These are phyloP conservation scores for Choreutis nemorana DNA, from an alignment of 2,888 invertebrate genomes.

Conservation along the genomic window DNA sequence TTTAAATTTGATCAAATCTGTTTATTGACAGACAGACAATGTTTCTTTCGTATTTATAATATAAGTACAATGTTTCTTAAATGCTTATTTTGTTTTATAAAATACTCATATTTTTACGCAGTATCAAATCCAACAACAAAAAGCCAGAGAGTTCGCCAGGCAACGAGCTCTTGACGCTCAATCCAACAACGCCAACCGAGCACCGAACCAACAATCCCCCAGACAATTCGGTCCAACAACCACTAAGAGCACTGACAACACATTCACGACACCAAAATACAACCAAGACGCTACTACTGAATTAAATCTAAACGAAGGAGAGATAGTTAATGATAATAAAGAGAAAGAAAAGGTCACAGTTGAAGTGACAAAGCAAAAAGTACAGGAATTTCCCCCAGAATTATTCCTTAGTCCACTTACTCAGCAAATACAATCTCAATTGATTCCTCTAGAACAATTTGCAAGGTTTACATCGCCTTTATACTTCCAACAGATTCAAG, in stretches of 20 bases:
- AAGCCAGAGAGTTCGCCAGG: slow-evolving; percentile 37
- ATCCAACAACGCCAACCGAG: slow-evolving; percentile 19
- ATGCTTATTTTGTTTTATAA: too few species aligned
- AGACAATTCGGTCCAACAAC: slow-evolving; percentile 33
- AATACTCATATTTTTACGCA: slow-evolving; percentile 1
- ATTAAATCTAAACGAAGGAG: slow-evolving; percentile 32
- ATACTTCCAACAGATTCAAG: slow-evolving; percentile 26
- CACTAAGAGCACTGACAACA: slow-evolving; percentile 20
- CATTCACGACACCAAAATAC: slow-evolving; percentile 19
- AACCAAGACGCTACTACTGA: slow-evolving; percentile 26
- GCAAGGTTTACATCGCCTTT: slow-evolving; percentile 29
- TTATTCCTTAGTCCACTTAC: slow-evolving; percentile 41
- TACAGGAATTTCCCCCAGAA: slow-evolving; percentile 50
- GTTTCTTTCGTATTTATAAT: too few species aligned
- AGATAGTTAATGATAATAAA: slow-evolving; percentile 23
- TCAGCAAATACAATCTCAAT: slow-evolving; percentile 26
- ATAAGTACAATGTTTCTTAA: too few species aligned
- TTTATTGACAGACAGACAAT: too few species aligned
- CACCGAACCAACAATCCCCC: slow-evolving; percentile 28
- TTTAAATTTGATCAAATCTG: too few species aligned
- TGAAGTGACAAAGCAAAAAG: slow-evolving; percentile 45
- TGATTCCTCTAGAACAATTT: slow-evolving; percentile 30
- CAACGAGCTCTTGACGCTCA: slow-evolving; percentile 36
- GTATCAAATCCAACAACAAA: slow-evolving; percentile 28
- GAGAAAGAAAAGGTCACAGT: slow-evolving; percentile 32